Conservation (phyloP, 92 coral and sea anemone genomes). For the Muricea muricata region DNA sequence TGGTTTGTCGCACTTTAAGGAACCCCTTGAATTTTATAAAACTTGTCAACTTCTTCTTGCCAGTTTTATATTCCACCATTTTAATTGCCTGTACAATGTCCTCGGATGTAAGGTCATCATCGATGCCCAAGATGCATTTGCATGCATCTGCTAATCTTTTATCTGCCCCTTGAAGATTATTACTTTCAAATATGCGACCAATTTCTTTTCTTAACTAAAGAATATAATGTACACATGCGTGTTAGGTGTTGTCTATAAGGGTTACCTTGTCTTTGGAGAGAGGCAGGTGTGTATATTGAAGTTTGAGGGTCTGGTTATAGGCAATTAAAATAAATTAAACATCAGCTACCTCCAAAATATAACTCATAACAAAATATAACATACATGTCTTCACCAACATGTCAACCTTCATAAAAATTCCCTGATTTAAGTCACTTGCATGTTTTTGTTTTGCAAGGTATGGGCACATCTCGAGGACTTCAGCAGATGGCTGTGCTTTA, state of each 20-base stretch:
- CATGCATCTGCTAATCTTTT: not conserved
- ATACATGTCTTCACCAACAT: too few relatives aligned
- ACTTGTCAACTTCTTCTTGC: constrained; percentile 25
- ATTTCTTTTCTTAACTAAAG: not conserved
- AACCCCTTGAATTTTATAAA: constrained; percentile 33
- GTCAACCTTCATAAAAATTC: not conserved
- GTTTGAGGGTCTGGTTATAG: too few relatives aligned
- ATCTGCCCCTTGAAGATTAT: not conserved
- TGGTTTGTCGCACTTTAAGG: too few relatives aligned
- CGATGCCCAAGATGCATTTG: not conserved
- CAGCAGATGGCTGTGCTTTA: too few relatives aligned
- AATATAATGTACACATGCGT: not conserved
- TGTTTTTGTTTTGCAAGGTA: constrained; percentile 46
- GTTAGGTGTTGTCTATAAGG: too few relatives aligned
- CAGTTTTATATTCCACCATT: constrained; percentile 36
- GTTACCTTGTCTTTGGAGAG: too few relatives aligned
- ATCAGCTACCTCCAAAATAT: not conserved
- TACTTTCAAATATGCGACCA: not conserved
- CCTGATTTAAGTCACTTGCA: constrained; percentile 34
- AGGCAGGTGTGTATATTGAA: too few relatives aligned
- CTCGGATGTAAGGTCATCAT: not conserved
- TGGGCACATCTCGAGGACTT: too few relatives aligned
- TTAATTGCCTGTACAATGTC: constrained; percentile 28
- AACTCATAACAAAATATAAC: too few relatives aligned
- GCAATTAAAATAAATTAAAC: not conserved